These are phyloP conservation scores for Apostichopus parvimensis DNA, from an alignment of 35 echinoderm and acorn worm genomes.

Conservation along the genomic window DNA sequence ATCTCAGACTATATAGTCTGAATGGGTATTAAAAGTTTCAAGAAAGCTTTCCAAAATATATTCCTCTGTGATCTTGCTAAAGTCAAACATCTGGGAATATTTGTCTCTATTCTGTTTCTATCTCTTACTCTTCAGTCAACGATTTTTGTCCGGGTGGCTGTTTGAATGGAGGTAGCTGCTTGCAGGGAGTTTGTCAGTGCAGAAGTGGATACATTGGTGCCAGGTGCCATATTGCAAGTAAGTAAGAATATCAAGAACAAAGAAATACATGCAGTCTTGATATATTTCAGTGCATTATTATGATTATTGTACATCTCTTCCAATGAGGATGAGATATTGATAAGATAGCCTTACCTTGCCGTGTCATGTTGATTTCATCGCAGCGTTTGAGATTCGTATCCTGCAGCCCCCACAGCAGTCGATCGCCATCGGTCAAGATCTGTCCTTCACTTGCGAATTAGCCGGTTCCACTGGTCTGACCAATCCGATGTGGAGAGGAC, in stretches of 20 bases:
- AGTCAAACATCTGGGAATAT: too few relatives aligned
- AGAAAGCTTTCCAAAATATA: too few relatives aligned
- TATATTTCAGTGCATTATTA: too few relatives aligned
- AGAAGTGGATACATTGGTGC: conserved; percentile 69
- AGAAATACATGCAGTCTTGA: too few relatives aligned
- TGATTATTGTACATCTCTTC: too few relatives aligned
- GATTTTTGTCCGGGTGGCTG: conserved; percentile 64
- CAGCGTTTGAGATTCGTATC: conserved; percentile 73
- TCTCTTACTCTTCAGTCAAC: not conserved
- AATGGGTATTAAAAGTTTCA: too few relatives aligned
- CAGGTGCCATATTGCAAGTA: conserved; percentile 78
- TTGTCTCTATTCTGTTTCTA: not conserved
- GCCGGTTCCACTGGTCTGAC: conserved; percentile 47
- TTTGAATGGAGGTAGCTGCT: conserved; percentile 81
- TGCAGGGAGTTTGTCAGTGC: conserved; percentile 71
- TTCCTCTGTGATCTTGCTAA: too few relatives aligned
- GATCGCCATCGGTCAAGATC: conserved; percentile 57
- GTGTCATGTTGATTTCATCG: not conserved
- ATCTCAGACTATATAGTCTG: too few relatives aligned
- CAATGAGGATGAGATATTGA: too few relatives aligned
- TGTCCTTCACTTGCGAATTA: conserved; percentile 70
- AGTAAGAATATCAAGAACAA: conserved; percentile 19
- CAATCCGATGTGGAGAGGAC: conserved; percentile 67
- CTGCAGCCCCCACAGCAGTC: conserved; percentile 40
- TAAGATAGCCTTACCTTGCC: too few relatives aligned